phyloP scores from a whole-genome alignment of 2,888 invertebrate genomes.

The Cinara cedri region DNA sequence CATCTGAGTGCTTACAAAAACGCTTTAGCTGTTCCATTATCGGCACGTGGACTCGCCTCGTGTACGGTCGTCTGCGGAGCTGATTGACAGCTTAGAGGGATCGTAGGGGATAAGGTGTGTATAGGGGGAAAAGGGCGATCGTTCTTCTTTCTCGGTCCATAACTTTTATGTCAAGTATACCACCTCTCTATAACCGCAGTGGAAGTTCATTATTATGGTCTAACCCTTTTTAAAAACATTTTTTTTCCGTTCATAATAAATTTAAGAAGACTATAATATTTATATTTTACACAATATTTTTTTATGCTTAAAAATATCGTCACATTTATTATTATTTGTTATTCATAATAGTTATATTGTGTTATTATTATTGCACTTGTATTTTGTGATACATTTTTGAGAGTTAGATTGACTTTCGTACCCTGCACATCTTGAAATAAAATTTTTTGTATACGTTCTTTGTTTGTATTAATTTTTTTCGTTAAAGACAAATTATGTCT shows the following conservation, averaged over 20 bases:
- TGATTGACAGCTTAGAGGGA: slow-evolving; percentile 55
- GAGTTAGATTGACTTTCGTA: too few relatives aligned
- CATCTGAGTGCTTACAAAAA: slow-evolving; percentile 51
- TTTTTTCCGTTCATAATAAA: neutral
- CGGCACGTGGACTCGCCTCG: slow-evolving; percentile 59
- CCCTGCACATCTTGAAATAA: too few relatives aligned
- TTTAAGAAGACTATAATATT: too few relatives aligned
- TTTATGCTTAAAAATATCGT: too few relatives aligned
- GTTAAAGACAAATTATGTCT: neutral
- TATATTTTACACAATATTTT: too few relatives aligned
- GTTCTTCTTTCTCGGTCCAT: slow-evolving; percentile 42
- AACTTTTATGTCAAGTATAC: slow-evolving; percentile 49
- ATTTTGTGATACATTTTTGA: too few relatives aligned
- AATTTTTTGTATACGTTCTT: too few relatives aligned
- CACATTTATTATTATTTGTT: too few relatives aligned
- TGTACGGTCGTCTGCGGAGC: slow-evolving; percentile 14
- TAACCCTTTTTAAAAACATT: slow-evolving; percentile 11
- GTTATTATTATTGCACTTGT: too few relatives aligned
- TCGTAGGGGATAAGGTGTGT: slow-evolving; percentile 21
- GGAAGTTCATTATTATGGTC: slow-evolving; percentile 33
- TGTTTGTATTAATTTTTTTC: neutral
- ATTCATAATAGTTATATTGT: too few relatives aligned
- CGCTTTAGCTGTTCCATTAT: slow-evolving; percentile 58
- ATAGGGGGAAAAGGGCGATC: slow-evolving; percentile 28
- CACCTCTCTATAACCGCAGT: slow-evolving; percentile 31